phyloP scores from a whole-genome alignment of 2,888 invertebrate species.

The Perithous albicinctus region DNA sequence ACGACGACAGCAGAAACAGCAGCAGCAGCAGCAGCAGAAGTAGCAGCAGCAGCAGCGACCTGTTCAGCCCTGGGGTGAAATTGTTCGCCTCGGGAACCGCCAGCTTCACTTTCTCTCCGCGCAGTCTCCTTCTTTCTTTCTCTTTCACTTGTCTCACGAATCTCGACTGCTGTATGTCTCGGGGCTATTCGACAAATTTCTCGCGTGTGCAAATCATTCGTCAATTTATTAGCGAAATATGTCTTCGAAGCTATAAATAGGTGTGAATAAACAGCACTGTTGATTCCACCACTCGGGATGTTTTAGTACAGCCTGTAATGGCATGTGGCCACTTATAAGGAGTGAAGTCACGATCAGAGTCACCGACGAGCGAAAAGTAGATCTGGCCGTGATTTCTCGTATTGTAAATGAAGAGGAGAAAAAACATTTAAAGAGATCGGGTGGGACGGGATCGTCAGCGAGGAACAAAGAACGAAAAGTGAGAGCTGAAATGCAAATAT shows the following conservation, averaged over 20 bases:
- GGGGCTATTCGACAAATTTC: constrained; percentile 31
- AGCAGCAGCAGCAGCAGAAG: too few relatives aligned
- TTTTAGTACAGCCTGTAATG: neutral
- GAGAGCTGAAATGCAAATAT: constrained; percentile 50
- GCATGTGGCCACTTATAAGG: constrained; percentile 50
- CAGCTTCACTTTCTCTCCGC: constrained; percentile 62
- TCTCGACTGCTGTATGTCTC: neutral
- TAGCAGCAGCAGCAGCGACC: constrained; percentile 24
- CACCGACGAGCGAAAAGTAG: constrained; percentile 61
- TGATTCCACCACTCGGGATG: neutral
- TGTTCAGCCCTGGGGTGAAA: constrained; percentile 61
- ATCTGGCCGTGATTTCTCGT: constrained; percentile 67
- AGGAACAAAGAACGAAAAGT: constrained; percentile 53
- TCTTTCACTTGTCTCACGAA: constrained; percentile 39
- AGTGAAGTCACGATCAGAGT: constrained; percentile 57
- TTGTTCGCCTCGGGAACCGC: constrained; percentile 55
- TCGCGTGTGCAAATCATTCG: constrained; percentile 26
- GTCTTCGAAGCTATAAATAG: constrained; percentile 34
- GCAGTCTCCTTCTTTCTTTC: constrained; percentile 17
- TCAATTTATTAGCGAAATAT: constrained; percentile 31
- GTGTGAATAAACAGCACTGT: constrained; percentile 11
- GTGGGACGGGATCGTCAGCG: constrained; percentile 5
- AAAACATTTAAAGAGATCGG: constrained; percentile 33
- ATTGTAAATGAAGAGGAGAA: constrained; percentile 49
- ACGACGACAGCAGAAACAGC: neutral